Evolutionary conservation across 2,888 invertebrate species (phyloP).

Genomic region (Torymus auratus): DNA sequence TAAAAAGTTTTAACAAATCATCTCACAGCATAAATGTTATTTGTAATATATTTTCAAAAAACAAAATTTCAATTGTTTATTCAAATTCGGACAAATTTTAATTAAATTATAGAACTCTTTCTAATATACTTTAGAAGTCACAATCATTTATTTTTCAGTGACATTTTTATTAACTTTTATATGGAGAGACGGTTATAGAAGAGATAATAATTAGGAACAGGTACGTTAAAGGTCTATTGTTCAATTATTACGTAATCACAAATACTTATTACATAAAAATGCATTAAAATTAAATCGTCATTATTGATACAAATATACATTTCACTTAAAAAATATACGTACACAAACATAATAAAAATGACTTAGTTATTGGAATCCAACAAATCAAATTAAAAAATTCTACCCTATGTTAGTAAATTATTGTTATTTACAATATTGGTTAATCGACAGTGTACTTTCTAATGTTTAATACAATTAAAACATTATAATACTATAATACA

Average conservation of each 20-base stretch:
- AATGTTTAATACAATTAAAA: constrained; percentile 46
- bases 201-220: constrained; percentile 19
- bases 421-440: constrained; percentile 52
- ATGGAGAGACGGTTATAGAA: constrained; percentile 37
- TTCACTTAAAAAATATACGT: constrained; percentile 14
- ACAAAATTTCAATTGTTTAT: too few species aligned
- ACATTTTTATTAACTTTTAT: constrained; percentile 22
- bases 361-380: constrained; percentile 4
- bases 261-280: constrained; percentile 14
- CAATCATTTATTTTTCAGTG: not conserved
- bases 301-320: constrained; percentile 25
- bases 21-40: too few species aligned
- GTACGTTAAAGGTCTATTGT: constrained; percentile 28
- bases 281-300: constrained; percentile 35
- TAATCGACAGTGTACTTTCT: constrained; percentile 31
- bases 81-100: not conserved
- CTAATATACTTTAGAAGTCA: not conserved
- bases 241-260: constrained; percentile 8
- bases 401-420: constrained; percentile 17
- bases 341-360: constrained; percentile 15
- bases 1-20: too few species aligned
- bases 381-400: constrained; percentile 23
- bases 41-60: too few species aligned
- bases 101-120: constrained; percentile 9
- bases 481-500: constrained; percentile 53